These are phyloP conservation scores for Heterodera filipjevi DNA, from an alignment of 2,888 invertebrate species.

Conservation along the genomic window DNA sequence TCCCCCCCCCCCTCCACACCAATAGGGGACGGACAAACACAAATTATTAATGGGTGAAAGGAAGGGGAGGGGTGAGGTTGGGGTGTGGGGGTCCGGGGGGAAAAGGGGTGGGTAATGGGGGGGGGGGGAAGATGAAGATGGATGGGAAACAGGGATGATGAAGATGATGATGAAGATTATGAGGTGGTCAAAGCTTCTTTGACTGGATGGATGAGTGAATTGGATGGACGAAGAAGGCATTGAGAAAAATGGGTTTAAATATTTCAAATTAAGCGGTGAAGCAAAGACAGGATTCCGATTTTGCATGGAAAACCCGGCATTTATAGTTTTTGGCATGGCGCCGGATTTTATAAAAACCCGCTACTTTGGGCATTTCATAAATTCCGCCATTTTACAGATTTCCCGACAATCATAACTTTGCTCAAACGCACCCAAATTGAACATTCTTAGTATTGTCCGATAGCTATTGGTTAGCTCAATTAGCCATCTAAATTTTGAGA, in stretches of 20 bases:
- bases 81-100: not conserved
- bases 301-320: no score
- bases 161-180: not conserved
- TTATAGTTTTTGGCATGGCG: no score
- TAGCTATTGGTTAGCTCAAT: no score
- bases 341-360: no score
- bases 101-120: not conserved
- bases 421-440: no score
- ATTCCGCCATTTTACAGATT: no score
- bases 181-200: not conserved
- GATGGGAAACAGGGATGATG: not conserved
- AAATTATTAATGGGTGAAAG: conserved; percentile 10
- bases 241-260: not conserved
- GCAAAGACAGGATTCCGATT: no score
- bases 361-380: no score
- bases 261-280: not conserved
- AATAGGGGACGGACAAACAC: conserved; percentile 10
- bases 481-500: no score
- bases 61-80: not conserved
- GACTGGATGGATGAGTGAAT: not conserved
- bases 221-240: not conserved
- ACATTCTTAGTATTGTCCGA: no score
- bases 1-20: not conserved
- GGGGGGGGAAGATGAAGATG: not conserved
- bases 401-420: no score